Evolutionary conservation across 2,888 invertebrate species (phyloP).

Genomic region (Zaprionus bogoriensis): DNA sequence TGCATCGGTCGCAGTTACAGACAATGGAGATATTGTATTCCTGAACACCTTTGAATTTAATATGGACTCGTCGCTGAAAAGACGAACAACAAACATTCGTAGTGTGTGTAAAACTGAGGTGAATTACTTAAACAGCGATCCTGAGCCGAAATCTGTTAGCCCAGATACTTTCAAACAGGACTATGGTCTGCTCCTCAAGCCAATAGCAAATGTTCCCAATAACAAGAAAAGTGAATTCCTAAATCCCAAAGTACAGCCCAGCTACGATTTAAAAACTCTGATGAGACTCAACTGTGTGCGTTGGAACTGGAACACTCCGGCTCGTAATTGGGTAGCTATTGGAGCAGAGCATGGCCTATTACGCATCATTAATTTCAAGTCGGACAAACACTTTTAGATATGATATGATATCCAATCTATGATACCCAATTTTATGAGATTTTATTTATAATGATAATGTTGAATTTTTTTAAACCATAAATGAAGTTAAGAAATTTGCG

Average conservation of each 20-base stretch:
- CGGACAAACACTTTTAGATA: slow-evolving; percentile 29
- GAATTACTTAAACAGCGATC: slow-evolving; percentile 49
- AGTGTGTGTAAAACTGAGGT: slow-evolving; percentile 59
- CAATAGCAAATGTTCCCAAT: slow-evolving; percentile 42
- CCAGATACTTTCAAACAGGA: slow-evolving; percentile 57
- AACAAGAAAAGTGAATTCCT: slow-evolving; percentile 20
- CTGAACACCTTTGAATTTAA: slow-evolving; percentile 58
- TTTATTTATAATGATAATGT: slow-evolving; percentile 8
- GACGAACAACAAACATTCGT: slow-evolving; percentile 28
- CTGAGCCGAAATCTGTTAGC: slow-evolving; percentile 5
- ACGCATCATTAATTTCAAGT: slow-evolving; percentile 63
- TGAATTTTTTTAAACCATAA: slow-evolving; percentile 10
- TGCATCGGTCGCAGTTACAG: slow-evolving; percentile 51
- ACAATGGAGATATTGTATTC: slow-evolving; percentile 78
- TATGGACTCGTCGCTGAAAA: slow-evolving; percentile 41
- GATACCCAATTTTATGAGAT: slow-evolving; percentile 18
- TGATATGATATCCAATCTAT: neutral
- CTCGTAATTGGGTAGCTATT: slow-evolving; percentile 66
- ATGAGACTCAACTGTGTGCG: slow-evolving; percentile 74
- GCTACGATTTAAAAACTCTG: slow-evolving; percentile 47
- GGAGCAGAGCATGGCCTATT: slow-evolving; percentile 81
- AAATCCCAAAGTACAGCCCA: slow-evolving; percentile 46
- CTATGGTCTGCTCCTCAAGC: slow-evolving; percentile 77
- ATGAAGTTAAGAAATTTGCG: slow-evolving; percentile 11
- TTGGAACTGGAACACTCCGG: slow-evolving; percentile 76